phyloP scores from a whole-genome alignment of 2,888 invertebrate genomes.

The Spodoptera picta region DNA sequence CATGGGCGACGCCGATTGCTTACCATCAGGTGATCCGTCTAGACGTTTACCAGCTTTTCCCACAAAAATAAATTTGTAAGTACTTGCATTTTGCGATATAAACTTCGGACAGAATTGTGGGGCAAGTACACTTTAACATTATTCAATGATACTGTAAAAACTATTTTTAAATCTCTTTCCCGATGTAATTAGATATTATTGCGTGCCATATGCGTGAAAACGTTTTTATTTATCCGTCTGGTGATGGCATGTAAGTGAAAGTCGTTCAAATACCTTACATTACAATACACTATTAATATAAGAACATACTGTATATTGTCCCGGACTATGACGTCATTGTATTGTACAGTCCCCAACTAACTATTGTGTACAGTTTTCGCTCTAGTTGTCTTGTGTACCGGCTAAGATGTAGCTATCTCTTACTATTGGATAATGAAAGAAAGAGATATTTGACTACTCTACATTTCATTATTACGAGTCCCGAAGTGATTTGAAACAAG shows the following conservation, averaged over 20 bases:
- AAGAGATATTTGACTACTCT: background rate
- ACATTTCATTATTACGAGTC: too few species aligned
- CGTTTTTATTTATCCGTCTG: conserved; percentile 41
- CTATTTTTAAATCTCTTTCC: too few species aligned
- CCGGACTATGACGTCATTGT: conserved; percentile 26
- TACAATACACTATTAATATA: conserved; percentile 43
- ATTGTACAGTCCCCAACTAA: conserved; percentile 31
- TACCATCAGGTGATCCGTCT: too few species aligned
- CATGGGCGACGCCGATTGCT: too few species aligned
- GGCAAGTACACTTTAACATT: too few species aligned
- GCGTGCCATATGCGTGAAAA: conserved; percentile 15
- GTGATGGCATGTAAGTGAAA: conserved; percentile 59
- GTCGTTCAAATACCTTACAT: conserved; percentile 38
- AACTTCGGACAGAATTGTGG: too few species aligned
- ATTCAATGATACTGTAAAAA: too few species aligned
- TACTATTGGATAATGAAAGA: conserved; percentile 3
- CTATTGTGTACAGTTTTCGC: conserved; percentile 31
- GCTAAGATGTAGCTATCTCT: conserved; percentile 17
- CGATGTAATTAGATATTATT: too few species aligned
- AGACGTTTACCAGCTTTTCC: too few species aligned
- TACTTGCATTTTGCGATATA: too few species aligned
- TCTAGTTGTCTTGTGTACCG: conserved; percentile 17
- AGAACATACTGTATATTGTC: conserved; percentile 26
- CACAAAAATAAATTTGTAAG: too few species aligned
- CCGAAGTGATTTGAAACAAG: too few species aligned